These are phyloP conservation scores for Phataginus tricuspis DNA, from an alignment of 2,797 vertebrate species.

Conservation along the genomic window DNA sequence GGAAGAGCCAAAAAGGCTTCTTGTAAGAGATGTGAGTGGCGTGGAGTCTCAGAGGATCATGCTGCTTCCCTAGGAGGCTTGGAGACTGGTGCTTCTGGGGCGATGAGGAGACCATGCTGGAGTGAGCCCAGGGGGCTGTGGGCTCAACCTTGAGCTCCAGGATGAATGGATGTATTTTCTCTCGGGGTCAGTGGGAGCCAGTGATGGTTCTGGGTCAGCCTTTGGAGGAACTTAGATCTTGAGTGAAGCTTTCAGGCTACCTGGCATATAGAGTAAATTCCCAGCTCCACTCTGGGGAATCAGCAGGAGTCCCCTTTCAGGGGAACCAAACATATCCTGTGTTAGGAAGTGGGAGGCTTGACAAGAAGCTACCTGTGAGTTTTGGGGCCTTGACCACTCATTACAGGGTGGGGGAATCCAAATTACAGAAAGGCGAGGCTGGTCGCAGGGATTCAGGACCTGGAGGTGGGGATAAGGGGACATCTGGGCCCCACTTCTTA, in stretches of 20 bases:
- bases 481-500: not conserved
- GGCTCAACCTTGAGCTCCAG: not conserved
- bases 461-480: not conserved
- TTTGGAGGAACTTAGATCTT: not conserved
- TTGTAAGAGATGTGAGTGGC: not conserved
- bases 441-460: not conserved
- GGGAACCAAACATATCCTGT: not conserved
- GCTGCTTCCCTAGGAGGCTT: not conserved
- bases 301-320: conserved; percentile 14
- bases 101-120: not conserved
- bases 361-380: not conserved
- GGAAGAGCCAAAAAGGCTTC: not conserved
- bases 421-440: not conserved
- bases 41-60: not conserved
- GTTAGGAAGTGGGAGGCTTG: not conserved
- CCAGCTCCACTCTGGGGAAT: not conserved
- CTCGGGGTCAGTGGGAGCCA: not conserved
- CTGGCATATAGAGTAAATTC: not conserved
- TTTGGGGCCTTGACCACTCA: not conserved
- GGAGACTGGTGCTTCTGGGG: not conserved
- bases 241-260: not conserved
- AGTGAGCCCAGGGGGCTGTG: not conserved
- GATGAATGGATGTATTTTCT: not conserved
- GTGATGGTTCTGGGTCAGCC: not conserved
- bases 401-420: not conserved